Evolutionary conservation across 2,113 vertebrate genomes (phyloP).

Genomic region (Ochotona curzoniae): DNA sequence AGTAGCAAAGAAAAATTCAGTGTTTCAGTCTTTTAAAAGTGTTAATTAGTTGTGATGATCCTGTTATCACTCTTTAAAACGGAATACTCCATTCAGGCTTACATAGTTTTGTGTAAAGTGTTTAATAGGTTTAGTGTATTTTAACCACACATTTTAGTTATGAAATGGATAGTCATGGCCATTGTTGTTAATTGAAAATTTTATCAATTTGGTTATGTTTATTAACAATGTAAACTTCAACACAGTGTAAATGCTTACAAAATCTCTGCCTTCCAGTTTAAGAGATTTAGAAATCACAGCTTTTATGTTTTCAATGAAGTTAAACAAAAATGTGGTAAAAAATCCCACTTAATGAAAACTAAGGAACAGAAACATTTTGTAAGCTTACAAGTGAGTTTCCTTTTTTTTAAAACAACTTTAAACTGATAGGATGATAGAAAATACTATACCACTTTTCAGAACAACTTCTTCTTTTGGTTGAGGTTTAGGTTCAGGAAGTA

Average conservation of each 20-base stretch:
- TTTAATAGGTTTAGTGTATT: constrained; percentile 61
- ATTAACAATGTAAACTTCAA: constrained; percentile 47
- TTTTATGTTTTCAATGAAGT: constrained; percentile 45
- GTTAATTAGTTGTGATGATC: constrained; percentile 64
- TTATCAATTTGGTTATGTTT: constrained; percentile 52
- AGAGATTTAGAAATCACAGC: background rate
- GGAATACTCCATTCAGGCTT: constrained; percentile 46
- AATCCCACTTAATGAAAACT: constrained; percentile 38
- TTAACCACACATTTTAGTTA: constrained; percentile 47
- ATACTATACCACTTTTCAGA: constrained; percentile 89
- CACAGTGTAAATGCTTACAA: constrained; percentile 68
- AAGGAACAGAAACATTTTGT: constrained; percentile 66
- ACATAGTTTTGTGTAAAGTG: constrained; percentile 14
- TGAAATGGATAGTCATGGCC: constrained; percentile 31
- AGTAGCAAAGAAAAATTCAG: constrained; percentile 47
- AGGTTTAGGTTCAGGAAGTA: constrained; percentile 87
- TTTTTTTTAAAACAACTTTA: background rate
- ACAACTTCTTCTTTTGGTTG: constrained; percentile 89
- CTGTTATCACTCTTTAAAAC: constrained; percentile 50
- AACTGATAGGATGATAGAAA: constrained; percentile 49
- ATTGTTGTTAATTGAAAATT: constrained; percentile 66
- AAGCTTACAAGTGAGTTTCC: constrained; percentile 58
- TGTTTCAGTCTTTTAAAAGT: constrained; percentile 54
- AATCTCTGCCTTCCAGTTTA: constrained; percentile 48
- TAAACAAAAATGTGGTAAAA: constrained; percentile 28